Evolutionary conservation across 2,888 invertebrate genomes (phyloP).

Genomic region (Gymnocheta viridis): DNA sequence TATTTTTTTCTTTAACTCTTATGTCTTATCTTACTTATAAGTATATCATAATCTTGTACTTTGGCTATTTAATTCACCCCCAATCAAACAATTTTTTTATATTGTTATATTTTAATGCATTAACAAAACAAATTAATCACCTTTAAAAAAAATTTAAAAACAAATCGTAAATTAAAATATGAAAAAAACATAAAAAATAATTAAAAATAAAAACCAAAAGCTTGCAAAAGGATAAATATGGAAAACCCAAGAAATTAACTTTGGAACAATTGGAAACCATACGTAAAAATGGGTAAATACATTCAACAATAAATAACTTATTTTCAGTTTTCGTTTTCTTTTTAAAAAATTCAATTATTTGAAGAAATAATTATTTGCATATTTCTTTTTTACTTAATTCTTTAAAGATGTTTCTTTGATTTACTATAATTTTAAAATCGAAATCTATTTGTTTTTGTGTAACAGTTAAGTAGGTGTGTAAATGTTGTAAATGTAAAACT

Average conservation of each 20-base stretch:
- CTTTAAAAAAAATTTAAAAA: conserved; percentile 45
- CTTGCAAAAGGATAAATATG: conserved; percentile 94
- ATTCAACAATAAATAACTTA: conserved; percentile 67
- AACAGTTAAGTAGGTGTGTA: neutral
- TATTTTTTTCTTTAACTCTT: neutral
- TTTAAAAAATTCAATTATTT: conserved; percentile 20
- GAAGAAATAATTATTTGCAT: conserved; percentile 29
- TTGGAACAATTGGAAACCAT: conserved; percentile 89
- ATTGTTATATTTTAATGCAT: conserved; percentile 57
- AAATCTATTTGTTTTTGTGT: conserved; percentile 22
- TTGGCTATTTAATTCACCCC: conserved; percentile 57
- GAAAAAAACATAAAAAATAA: conserved; percentile 22
- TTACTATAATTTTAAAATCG: conserved; percentile 5
- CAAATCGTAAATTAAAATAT: conserved; percentile 28
- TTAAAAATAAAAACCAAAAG: conserved; percentile 84
- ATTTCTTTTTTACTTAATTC: neutral
- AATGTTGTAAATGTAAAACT: conserved; percentile 31
- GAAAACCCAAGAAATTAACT: conserved; percentile 91
- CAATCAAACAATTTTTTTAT: conserved; percentile 59
- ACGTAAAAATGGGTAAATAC: conserved; percentile 89
- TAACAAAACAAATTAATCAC: conserved; percentile 63
- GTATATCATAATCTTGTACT: conserved; percentile 47
- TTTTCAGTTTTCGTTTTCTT: conserved; percentile 22
- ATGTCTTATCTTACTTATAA: neutral
- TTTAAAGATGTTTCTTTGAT: conserved; percentile 6